Percentiles rank a stretch among this genome's conserved stretches.
phyloP scores from a whole-genome alignment of 2,113 vertebrate genomes.

The Capreolus pygargus region DNA sequence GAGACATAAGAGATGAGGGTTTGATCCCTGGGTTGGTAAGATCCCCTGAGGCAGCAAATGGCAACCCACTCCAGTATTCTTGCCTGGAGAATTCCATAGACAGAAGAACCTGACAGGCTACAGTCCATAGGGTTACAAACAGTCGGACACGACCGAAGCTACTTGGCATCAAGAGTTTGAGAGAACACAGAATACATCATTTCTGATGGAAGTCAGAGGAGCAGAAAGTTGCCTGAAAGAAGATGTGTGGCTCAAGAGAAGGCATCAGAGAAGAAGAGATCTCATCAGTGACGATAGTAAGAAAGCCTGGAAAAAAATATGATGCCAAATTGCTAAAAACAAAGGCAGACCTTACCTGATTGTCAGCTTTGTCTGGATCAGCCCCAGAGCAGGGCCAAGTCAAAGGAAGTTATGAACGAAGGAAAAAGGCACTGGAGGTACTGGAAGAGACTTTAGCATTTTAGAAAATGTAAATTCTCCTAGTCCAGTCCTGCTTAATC shows the following conservation, averaged over 20 bases:
- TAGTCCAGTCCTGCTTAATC: background rate
- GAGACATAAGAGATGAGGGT: background rate
- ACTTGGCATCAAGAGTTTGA: background rate
- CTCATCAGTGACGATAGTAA: background rate
- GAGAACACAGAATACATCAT: background rate
- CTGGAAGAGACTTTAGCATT: background rate
- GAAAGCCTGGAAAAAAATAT: background rate
- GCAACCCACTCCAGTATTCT: background rate
- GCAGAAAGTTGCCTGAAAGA: background rate
- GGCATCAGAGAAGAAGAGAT: background rate
- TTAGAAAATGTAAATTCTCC: background rate
- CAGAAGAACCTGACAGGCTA: background rate
- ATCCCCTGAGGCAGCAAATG: rapidly evolving
- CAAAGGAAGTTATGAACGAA: background rate
- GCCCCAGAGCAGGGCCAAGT: background rate
- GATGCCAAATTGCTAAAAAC: background rate
- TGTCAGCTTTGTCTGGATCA: background rate
- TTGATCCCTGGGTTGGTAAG: background rate
- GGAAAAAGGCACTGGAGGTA: background rate
- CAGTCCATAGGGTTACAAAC: background rate
- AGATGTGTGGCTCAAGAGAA: background rate
- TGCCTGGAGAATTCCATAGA: background rate
- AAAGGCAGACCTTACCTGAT: background rate
- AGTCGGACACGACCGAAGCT: background rate
- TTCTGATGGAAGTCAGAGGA: background rate